These are phyloP conservation scores for Adelges cooleyi DNA, from an alignment of 1,140 invertebrate genomes.

Conservation along the genomic window DNA sequence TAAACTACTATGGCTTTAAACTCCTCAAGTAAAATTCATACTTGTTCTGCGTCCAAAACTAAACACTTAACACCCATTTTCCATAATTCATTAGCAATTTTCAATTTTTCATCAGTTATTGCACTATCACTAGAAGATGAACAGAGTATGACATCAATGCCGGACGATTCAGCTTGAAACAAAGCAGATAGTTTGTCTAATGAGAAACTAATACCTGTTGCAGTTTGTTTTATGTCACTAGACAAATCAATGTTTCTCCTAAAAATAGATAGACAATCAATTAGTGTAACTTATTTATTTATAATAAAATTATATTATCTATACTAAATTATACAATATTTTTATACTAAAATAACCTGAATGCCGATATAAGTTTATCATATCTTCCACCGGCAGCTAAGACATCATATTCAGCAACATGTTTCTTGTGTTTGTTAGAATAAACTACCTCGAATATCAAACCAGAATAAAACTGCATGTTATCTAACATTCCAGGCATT, in stretches of 20 bases:
- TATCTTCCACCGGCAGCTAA: slow-evolving; percentile 54
- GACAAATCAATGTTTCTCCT: slow-evolving; percentile 37
- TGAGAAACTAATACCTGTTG: slow-evolving; percentile 62
- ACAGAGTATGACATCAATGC: slow-evolving; percentile 56
- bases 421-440: slow-evolving; percentile 48
- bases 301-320: slow-evolving; percentile 2
- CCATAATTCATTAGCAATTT: slow-evolving; percentile 49
- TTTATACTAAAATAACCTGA: slow-evolving; percentile 35
- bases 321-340: slow-evolving; percentile 32
- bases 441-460: slow-evolving; percentile 59
- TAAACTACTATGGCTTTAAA: background rate
- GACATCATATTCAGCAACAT: slow-evolving; percentile 44
- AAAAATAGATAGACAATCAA: slow-evolving; percentile 35
- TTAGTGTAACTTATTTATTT: background rate
- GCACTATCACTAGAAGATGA: slow-evolving; percentile 43
- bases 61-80: slow-evolving; percentile 44
- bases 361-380: slow-evolving; percentile 41
- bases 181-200: slow-evolving; percentile 54
- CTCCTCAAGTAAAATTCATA: slow-evolving; percentile 33
- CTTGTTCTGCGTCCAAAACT: slow-evolving; percentile 42
- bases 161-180: slow-evolving; percentile 41
- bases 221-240: slow-evolving; percentile 40
- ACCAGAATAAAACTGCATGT: slow-evolving; percentile 54
- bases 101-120: slow-evolving; percentile 50
- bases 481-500: slow-evolving; percentile 51